Base-by-base conservation (phyloP, 2,888 invertebrate species). In the Noctuana brunneofusca region DNA sequence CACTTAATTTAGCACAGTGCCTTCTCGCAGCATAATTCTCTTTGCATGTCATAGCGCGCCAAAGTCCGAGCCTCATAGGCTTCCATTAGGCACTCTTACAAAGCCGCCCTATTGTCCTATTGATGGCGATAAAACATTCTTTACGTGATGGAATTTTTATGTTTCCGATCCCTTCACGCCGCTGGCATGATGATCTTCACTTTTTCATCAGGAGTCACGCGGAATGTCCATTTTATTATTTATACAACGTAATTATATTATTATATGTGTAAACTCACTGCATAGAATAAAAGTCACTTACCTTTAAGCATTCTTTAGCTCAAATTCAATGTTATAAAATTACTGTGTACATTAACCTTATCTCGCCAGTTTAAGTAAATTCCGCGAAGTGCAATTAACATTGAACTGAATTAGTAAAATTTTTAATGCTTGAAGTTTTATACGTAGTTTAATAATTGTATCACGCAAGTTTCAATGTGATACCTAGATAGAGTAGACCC, bases 91-190 rank as follows among this genome's bases (percentile, higher is more conserved):
- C 69, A 78, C 81, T 78, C 77, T 85, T 82, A 79, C 74, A 74
- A 76, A 75, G 78, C 81, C 80, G 84, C 80, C 79, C 87, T 84
- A 88, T 90, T 90, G 90, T 89, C 84, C 84, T 81, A 80, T 85
- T 76, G 79, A 80, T 80, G 80, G 76, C 83, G 80, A 87, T 89
- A 85, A 86, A 87, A 81, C 77, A 80, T 77, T 78, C 78, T 75
- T 76, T 83, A 84, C 89, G 90, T 89, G 90, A 84, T 75, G 86
- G 90, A 81, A 89, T 90, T 86, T 89, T 89, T 89, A 90, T 90
- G 76, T 86, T 86, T 90, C 90, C 89, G 86, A 89, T 87, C 78
- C 75, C 68, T 79, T 79, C 74, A 80, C 83, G 76, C 77, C 66
- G 62, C 69, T 71, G 66, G 80, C 75, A 81, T 82, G 77, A 78